Evolutionary conservation across 2,113 vertebrate species (phyloP).

Genomic region (Microcebus tavaratra): DNA sequence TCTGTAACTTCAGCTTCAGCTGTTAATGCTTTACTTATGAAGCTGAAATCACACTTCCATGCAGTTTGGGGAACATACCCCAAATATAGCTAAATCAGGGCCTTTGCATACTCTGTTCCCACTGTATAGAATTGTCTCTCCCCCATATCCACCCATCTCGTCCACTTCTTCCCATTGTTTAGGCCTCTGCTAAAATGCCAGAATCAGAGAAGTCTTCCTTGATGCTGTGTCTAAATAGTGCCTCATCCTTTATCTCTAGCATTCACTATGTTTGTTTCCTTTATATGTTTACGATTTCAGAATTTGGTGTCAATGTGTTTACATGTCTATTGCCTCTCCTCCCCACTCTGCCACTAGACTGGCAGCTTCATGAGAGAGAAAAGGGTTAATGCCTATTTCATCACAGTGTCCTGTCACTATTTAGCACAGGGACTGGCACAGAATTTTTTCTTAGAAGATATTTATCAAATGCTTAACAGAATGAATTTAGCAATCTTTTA

Average conservation of each 20-base stretch:
- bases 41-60: background rate
- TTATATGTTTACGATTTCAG: background rate
- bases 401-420: background rate
- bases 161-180: background rate
- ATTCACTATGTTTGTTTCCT: background rate
- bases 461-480: background rate
- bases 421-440: background rate
- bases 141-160: accelerated
- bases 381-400: background rate
- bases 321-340: background rate
- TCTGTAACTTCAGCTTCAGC: background rate
- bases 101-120: too few species aligned
- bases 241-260: background rate
- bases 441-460: background rate
- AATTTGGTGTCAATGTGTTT: background rate
- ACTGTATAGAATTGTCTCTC: too few species aligned
- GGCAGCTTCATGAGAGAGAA: background rate
- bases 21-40: background rate
- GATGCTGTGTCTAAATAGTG: background rate
- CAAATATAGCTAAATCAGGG: background rate
- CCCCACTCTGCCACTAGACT: background rate
- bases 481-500: background rate
- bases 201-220: background rate
- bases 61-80: background rate
- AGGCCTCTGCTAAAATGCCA: background rate